Evolutionary conservation across 2,797 vertebrate species (phyloP).

Genomic region (Hafferia zeledoni): DNA sequence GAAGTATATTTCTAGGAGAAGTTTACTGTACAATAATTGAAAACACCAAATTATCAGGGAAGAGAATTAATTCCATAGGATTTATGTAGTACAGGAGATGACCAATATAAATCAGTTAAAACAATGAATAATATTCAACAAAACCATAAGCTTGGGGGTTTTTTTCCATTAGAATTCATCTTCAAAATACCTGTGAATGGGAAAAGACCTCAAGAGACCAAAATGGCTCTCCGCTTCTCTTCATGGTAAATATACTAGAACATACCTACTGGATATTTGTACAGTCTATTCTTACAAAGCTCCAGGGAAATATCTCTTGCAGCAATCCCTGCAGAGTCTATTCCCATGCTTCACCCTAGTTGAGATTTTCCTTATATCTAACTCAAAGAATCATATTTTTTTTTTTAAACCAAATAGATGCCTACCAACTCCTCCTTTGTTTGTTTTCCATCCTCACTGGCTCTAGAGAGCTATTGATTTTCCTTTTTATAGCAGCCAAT

Average conservation of each 20-base stretch:
- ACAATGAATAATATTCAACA: not conserved
- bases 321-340: not conserved
- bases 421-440: not conserved
- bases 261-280: conserved; percentile 1
- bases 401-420: not conserved
- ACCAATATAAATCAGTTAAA: not conserved
- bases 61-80: not conserved
- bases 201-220: not conserved
- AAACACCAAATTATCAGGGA: not conserved
- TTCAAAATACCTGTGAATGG: not conserved
- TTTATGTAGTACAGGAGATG: not conserved
- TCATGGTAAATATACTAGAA: not conserved
- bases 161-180: not conserved
- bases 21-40: not conserved
- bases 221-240: not conserved
- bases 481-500: not conserved
- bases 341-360: not conserved
- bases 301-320: not conserved
- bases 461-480: not conserved
- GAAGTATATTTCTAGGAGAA: not conserved
- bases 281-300: not conserved
- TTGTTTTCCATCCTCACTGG: not conserved
- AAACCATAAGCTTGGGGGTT: not conserved
- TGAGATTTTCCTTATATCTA: not conserved
- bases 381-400: not conserved